Base-by-base conservation (phyloP, 2,888 invertebrate species). In the Pteria penguin region DNA sequence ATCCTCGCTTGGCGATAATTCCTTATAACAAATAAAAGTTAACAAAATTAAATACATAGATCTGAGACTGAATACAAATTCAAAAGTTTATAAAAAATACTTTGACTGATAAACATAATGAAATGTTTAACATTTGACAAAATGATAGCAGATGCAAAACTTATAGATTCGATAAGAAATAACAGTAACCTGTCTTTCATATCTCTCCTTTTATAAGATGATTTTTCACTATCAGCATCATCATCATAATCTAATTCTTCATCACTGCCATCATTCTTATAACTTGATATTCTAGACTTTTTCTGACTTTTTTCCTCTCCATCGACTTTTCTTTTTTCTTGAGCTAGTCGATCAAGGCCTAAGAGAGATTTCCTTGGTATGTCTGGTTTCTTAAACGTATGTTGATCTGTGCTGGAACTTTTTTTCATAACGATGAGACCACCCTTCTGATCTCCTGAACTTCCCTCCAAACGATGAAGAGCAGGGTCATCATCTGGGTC, bases 1-100 rank as follows among this genome's bases (percentile, higher is more conserved):
- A 96, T 95, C 85, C 95, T 94, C 14, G 95, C 94, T 65, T 94
- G 94, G 63, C 98, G 94, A 88, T 97, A 96, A 90, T 96, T 95
- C 75, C 92, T 91, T 45, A 18, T 45, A 45, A 14, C 45, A 14
- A 14, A 14, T 45, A 18, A 45, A 45, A 45, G 45, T 18, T 45
- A 14, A 45, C 45, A 45, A 45, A 45, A 45, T 14, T 45, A 45
- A 45, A 18, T 45, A 18, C 8, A 45, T 14, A 45, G 18, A 14
- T 18, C 45, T 18, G 8, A 8, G 18, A 45, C 8, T 45, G 45
- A 45, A 45, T 45, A 45, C 8, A n/a, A n/a, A n/a, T n/a, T n/a
- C n/a, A n/a, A n/a, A n/a, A n/a, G n/a, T n/a, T n/a, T n/a, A n/a
- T n/a, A n/a, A n/a, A n/a, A n/a, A n/a, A n/a, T n/a, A n/a, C n/a